A percentile compares a stretch with the other conserved stretches of the same genome.
Conservation (phyloP, 1,140 invertebrate species). For the Cotesia vestalis region DNA sequence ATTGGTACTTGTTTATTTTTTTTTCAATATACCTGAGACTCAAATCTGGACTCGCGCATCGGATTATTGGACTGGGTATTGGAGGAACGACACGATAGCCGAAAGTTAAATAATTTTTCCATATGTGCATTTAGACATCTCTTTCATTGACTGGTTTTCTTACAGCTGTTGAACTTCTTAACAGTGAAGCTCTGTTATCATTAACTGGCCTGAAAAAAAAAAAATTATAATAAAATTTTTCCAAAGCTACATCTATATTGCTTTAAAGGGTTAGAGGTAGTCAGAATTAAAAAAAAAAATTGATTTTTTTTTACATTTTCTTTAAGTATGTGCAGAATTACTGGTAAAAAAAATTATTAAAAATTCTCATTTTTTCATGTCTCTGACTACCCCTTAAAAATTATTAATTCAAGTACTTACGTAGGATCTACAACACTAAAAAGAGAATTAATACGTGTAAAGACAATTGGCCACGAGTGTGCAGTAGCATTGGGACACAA, state of each 20-base stretch:
- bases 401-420: constrained; percentile 67
- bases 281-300: no score
- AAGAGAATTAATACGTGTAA: constrained; percentile 86
- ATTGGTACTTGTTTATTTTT: neutral
- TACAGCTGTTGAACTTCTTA: constrained; percentile 79
- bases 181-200: constrained; percentile 93
- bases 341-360: no score
- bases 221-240: constrained; percentile 27
- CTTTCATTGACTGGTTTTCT: constrained; percentile 89
- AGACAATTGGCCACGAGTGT: constrained; percentile 96
- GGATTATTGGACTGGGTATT: constrained; percentile 79
- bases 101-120: constrained; percentile 96
- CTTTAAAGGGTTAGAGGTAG: no score
- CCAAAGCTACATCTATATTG: neutral
- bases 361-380: no score
- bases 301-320: no score
- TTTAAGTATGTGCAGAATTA: no score
- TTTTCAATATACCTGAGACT: constrained; percentile 78
- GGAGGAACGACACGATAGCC: constrained; percentile 92
- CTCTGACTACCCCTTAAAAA: no score
- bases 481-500: constrained; percentile 85
- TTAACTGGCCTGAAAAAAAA: constrained; percentile 82
- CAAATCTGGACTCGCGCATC: constrained; percentile 92
- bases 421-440: constrained; percentile 96
- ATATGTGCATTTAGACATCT: constrained; percentile 91